phyloP scores from a whole-genome alignment of 2,888 invertebrate species.

The Eudasyphora cyanicolor region DNA sequence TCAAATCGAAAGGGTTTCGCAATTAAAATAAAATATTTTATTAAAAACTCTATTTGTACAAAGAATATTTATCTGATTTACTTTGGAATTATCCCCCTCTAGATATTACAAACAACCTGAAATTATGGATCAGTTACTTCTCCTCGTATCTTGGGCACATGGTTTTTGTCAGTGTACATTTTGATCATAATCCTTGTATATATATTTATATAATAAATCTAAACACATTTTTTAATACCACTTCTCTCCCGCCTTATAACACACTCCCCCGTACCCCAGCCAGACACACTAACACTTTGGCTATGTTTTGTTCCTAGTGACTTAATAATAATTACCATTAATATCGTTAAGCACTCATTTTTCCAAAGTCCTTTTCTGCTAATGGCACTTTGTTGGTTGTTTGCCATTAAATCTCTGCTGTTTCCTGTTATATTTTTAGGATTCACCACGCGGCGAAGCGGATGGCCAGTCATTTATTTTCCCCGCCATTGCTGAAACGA shows the following conservation, averaged over 20 bases:
- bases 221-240: background rate
- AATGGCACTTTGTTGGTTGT: background rate
- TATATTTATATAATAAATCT: constrained; percentile 15
- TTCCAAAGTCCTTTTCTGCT: background rate
- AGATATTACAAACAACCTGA: background rate
- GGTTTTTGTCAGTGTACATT: background rate
- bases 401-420: constrained; percentile 5
- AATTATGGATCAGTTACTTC: background rate
- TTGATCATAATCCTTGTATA: background rate
- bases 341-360: background rate
- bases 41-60: background rate
- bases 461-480: constrained; percentile 86
- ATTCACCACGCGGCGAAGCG: constrained; percentile 85
- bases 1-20: background rate
- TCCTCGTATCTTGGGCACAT: background rate
- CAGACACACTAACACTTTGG: constrained; percentile 6
- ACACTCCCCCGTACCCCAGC: background rate
- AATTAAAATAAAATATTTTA: background rate
- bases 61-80: background rate
- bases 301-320: background rate
- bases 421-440: constrained; percentile 76
- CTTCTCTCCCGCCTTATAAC: background rate
- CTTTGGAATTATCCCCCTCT: too few species aligned
- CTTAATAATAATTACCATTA: background rate
- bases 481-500: constrained; percentile 81